These are phyloP conservation scores for Nothoprocta pentlandii DNA, from an alignment of 2,113 vertebrate genomes.

Conservation along the genomic window DNA sequence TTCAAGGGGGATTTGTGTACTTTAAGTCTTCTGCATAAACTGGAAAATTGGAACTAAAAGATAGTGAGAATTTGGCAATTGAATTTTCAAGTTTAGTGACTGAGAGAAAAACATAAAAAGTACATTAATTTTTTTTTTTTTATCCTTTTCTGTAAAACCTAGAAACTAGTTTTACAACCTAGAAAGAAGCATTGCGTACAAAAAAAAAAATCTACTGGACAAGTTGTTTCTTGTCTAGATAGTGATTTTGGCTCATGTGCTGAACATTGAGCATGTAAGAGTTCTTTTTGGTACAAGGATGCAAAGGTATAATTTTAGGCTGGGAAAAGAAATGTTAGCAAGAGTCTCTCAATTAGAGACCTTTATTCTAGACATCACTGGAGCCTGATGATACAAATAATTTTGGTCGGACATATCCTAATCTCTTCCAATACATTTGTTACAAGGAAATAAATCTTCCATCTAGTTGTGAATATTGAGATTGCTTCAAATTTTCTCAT, in stretches of 20 bases:
- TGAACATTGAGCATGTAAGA: not conserved
- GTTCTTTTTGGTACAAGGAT: not conserved
- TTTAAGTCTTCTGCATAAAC: not conserved
- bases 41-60: not conserved
- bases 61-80: not conserved
- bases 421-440: not conserved
- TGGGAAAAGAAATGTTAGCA: not conserved
- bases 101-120: not conserved
- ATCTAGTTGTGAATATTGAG: not conserved
- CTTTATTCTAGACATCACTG: not conserved
- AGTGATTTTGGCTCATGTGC: not conserved
- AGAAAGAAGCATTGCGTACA: not conserved
- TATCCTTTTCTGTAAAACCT: too few species aligned
- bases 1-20: not conserved
- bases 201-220: not conserved
- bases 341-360: not conserved
- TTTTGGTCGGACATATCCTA: not conserved
- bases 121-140: not conserved
- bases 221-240: not conserved
- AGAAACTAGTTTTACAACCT: too few species aligned
- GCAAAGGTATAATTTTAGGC: not conserved
- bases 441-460: not conserved
- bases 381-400: not conserved
- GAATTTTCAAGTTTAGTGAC: not conserved
- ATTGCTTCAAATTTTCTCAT: not conserved